phyloP scores from a whole-genome alignment of 2,113 vertebrate genomes.

The Corydoras sp. region DNA sequence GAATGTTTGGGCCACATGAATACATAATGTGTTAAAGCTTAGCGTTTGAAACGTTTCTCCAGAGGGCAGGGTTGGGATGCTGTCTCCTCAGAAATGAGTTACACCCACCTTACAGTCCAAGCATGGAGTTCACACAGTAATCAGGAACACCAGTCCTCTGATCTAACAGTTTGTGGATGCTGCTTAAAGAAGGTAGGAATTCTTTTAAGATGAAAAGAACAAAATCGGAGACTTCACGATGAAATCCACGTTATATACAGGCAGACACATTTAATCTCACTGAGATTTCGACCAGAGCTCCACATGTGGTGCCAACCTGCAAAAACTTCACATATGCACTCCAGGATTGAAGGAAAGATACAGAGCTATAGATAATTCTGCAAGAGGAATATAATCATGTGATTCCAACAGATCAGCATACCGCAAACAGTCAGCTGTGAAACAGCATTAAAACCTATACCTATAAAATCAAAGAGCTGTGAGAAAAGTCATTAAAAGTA shows the following conservation, averaged over 20 bases:
- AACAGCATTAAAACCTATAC: too few species aligned
- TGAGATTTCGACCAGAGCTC: constrained; percentile 53
- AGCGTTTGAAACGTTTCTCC: constrained; percentile 17
- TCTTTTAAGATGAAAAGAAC: too few species aligned
- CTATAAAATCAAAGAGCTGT: too few species aligned
- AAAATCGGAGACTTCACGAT: too few species aligned
- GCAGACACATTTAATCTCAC: background rate
- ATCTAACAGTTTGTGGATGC: background rate
- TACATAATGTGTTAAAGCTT: too few species aligned
- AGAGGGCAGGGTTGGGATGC: constrained; percentile 1
- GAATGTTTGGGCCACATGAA: constrained; percentile 27
- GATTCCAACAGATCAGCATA: too few species aligned
- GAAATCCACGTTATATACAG: background rate
- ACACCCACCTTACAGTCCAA: constrained; percentile 14
- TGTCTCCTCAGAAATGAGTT: constrained; percentile 12
- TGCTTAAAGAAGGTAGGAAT: too few species aligned
- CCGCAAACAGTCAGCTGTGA: too few species aligned
- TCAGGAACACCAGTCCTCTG: background rate
- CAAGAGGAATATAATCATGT: too few species aligned
- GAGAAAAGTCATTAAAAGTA: too few species aligned
- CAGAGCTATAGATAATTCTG: constrained; percentile 11
- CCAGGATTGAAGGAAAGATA: background rate
- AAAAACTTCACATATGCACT: constrained; percentile 34
- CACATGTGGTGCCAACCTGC: constrained; percentile 67
- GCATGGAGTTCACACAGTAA: background rate